Percentiles rank a stretch among this genome's conserved stretches.
Conservation (phyloP, 1,140 invertebrate species). For the Drosophila subpulchrella region DNA sequence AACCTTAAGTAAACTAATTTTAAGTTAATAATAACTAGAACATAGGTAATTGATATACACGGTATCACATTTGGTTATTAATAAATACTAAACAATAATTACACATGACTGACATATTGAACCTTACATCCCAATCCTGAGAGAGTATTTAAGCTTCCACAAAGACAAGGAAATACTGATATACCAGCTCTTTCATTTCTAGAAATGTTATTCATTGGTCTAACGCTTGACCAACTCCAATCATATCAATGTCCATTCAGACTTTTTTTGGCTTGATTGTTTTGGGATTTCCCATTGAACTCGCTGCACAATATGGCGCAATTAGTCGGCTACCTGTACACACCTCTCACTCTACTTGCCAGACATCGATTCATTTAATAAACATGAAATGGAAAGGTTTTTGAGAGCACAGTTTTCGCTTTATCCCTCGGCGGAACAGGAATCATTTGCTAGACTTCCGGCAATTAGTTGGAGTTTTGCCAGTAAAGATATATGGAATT, state of each 20-base stretch:
- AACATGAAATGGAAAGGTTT: conserved; percentile 71
- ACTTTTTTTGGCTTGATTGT: conserved; percentile 51
- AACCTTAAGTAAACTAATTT: too few relatives aligned
- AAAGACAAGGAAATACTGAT: conserved; percentile 1
- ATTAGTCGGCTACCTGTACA: conserved; percentile 54
- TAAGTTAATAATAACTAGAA: too few relatives aligned
- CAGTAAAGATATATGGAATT: conserved; percentile 32
- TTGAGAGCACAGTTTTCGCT: conserved; percentile 7
- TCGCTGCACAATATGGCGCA: conserved; percentile 65
- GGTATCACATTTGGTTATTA: too few relatives aligned
- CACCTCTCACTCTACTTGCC: background rate
- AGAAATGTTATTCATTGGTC: conserved; percentile 1
- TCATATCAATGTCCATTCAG: conserved; percentile 35
- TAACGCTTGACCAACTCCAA: conserved; percentile 25
- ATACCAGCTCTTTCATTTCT: background rate
- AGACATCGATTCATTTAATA: conserved; percentile 63
- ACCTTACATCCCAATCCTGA: background rate
- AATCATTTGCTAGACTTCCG: conserved; percentile 63
- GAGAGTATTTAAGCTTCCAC: conserved; percentile 6
- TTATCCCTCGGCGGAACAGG: conserved; percentile 8
- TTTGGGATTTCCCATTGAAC: conserved; percentile 65
- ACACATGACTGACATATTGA: background rate
- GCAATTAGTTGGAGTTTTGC: conserved; percentile 59
- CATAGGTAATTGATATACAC: too few relatives aligned
- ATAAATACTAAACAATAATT: too few relatives aligned